Conservation (phyloP, 2,113 vertebrate genomes). For the Ciconia boyciana region DNA sequence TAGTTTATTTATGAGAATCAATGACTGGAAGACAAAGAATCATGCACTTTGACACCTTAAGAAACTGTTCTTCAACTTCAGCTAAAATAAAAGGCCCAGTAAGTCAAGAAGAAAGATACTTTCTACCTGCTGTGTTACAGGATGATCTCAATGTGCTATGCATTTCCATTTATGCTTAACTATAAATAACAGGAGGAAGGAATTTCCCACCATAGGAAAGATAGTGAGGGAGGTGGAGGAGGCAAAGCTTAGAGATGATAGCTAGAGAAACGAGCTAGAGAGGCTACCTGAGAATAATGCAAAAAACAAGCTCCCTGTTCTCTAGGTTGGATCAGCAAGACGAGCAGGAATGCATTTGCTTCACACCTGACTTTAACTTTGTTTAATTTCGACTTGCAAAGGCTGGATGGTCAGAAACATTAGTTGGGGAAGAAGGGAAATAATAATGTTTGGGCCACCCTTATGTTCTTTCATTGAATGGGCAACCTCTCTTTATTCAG, state of each 20-base stretch:
- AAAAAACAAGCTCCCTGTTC: neutral
- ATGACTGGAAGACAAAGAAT: neutral
- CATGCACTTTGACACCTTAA: neutral
- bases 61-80: neutral
- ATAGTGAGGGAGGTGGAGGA: neutral
- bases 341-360: neutral
- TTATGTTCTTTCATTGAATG: neutral
- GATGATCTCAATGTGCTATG: neutral
- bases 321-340: neutral
- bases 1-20: neutral
- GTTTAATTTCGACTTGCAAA: neutral
- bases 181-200: neutral
- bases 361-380: neutral
- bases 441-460: neutral
- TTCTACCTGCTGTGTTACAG: neutral
- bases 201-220: neutral
- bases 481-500: neutral
- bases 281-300: neutral
- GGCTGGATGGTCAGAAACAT: neutral
- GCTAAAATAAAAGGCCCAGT: neutral
- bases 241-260: neutral
- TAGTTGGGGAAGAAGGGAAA: neutral
- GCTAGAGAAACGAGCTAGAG: neutral
- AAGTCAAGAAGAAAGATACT: neutral
- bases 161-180: neutral